Conservation (phyloP, 2,888 invertebrate genomes). For the Boloria selene region DNA sequence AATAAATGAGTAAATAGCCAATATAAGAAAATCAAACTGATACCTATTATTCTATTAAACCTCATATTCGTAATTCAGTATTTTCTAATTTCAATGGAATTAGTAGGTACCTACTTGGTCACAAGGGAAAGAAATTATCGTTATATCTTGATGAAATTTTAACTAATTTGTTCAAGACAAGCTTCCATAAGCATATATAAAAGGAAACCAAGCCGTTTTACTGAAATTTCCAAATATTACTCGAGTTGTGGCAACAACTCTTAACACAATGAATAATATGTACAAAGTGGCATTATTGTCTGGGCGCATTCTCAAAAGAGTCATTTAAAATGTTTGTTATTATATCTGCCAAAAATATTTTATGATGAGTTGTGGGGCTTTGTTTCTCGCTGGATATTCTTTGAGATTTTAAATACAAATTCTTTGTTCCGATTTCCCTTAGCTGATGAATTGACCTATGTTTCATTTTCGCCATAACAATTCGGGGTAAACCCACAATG, state of each 20-base stretch:
- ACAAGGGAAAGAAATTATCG: too few species aligned
- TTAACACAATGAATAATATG: slow-evolving; percentile 33
- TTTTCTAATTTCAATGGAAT: too few species aligned
- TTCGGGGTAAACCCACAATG: slow-evolving; percentile 26
- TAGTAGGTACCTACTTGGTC: too few species aligned
- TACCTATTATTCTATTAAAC: too few species aligned
- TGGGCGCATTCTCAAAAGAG: slow-evolving; percentile 33
- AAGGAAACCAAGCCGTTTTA: slow-evolving; percentile 7
- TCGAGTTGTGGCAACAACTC: slow-evolving; percentile 20
- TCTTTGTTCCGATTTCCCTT: slow-evolving; percentile 28
- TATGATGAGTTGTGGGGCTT: slow-evolving; percentile 35
- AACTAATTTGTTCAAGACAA: neutral
- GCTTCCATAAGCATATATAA: neutral
- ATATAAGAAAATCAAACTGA: too few species aligned
- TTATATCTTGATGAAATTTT: neutral
- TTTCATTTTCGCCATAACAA: slow-evolving; percentile 26
- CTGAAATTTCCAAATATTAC: slow-evolving; percentile 21
- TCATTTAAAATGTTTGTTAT: slow-evolving; percentile 37
- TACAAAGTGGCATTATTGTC: slow-evolving; percentile 32
- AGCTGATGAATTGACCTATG: slow-evolving; percentile 32
- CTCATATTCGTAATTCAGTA: too few species aligned
- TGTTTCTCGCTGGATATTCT: slow-evolving; percentile 33
- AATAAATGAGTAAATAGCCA: too few species aligned
- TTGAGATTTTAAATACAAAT: slow-evolving; percentile 23
- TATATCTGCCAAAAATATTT: slow-evolving; percentile 39